These are phyloP conservation scores for Fringilla coelebs DNA, from an alignment of 2,797 vertebrate genomes.

Conservation along the genomic window DNA sequence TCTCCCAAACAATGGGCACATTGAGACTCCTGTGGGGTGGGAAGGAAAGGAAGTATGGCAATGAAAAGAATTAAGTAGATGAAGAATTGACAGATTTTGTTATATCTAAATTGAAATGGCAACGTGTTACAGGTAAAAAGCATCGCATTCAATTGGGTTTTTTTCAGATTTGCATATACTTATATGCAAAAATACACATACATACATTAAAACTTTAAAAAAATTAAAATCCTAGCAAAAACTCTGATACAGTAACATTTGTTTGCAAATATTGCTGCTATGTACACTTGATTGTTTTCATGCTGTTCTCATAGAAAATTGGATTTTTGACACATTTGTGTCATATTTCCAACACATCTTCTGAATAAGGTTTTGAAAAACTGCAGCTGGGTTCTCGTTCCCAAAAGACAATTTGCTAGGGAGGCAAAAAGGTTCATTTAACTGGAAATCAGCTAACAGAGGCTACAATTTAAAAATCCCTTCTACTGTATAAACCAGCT, in stretches of 20 bases:
- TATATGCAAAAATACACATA: not conserved
- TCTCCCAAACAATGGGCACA: not conserved
- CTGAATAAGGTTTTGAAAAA: not conserved
- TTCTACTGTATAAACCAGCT: not conserved
- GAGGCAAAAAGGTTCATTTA: not conserved
- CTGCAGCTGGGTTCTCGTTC: not conserved
- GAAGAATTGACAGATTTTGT: not conserved
- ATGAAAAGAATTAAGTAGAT: not conserved
- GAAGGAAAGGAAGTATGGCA: not conserved
- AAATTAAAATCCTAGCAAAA: not conserved
- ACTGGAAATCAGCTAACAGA: not conserved
- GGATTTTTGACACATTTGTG: not conserved
- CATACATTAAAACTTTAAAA: not conserved
- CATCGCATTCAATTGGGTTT: rapidly evolving
- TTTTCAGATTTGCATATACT: not conserved
- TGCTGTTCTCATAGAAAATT: not conserved
- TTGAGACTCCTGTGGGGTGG: not conserved
- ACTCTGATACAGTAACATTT: not conserved
- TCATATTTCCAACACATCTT: not conserved
- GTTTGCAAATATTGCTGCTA: not conserved
- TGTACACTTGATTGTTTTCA: not conserved
- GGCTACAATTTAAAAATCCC: not conserved
- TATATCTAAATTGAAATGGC: not conserved
- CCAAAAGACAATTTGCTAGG: not conserved
- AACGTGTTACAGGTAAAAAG: not conserved